phyloP scores from a whole-genome alignment of 2,113 vertebrate genomes.

The Pterocles burchelli region DNA sequence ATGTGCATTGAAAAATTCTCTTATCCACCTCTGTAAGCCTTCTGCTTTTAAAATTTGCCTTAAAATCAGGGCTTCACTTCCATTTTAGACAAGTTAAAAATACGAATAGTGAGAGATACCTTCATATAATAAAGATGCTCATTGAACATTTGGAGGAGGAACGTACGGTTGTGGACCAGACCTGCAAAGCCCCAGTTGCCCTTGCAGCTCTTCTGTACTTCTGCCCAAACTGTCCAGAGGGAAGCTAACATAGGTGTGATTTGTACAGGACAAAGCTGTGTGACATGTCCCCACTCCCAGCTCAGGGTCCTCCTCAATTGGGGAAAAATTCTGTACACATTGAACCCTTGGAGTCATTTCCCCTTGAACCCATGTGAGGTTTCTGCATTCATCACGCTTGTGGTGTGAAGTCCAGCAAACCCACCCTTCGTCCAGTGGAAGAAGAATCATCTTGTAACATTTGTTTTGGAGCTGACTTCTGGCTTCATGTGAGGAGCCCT shows the following conservation, averaged over 20 bases:
- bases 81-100: neutral
- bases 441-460: neutral
- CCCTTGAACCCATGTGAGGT: neutral
- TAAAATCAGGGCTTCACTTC: neutral
- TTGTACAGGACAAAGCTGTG: neutral
- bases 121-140: neutral
- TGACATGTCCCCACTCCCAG: neutral
- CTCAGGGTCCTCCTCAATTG: neutral
- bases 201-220: neutral
- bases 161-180: accelerated
- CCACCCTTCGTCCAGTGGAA: neutral
- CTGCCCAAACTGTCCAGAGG: neutral
- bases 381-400: neutral
- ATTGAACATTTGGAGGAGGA: neutral
- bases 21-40: neutral
- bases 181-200: neutral
- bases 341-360: neutral
- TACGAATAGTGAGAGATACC: neutral
- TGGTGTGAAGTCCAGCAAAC: neutral
- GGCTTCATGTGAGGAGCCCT: neutral
- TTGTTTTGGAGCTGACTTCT: neutral
- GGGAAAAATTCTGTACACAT: neutral
- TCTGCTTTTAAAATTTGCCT: neutral
- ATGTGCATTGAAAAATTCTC: neutral
- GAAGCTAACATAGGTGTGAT: too few species aligned